Evolutionary conservation across 2,888 invertebrate genomes (phyloP).

Genomic region (Spisula subtruncata): DNA sequence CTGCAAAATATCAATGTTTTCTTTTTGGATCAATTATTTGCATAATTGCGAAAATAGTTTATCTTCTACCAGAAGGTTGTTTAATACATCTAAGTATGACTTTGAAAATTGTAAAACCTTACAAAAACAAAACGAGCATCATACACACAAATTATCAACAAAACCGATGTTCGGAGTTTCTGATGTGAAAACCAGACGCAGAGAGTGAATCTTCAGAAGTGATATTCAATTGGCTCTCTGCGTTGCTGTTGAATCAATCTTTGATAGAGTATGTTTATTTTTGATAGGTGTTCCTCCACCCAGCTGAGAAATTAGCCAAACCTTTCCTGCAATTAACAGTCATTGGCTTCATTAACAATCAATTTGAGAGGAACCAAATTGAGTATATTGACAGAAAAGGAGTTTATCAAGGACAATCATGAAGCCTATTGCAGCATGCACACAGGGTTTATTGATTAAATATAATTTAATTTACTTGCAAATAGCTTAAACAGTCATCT

Average conservation of each 20-base stretch:
- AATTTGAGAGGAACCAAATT: constrained; percentile 43
- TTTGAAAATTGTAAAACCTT: constrained; percentile 65
- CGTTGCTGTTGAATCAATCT: constrained; percentile 41
- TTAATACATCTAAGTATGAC: constrained; percentile 66
- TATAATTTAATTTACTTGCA: background rate
- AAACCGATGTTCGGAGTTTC: constrained; percentile 36
- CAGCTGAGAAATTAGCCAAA: constrained; percentile 57
- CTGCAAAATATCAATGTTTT: constrained; percentile 61
- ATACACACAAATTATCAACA: constrained; percentile 69
- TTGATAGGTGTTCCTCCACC: constrained; percentile 34
- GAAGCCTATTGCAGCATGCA: background rate
- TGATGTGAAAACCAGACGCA: constrained; percentile 65
- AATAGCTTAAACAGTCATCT: background rate
- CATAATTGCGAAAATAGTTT: constrained; percentile 60
- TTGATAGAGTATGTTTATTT: constrained; percentile 51
- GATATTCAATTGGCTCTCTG: constrained; percentile 8
- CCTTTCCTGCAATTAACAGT: constrained; percentile 38
- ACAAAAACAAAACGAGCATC: constrained; percentile 65
- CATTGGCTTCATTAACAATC: constrained; percentile 60
- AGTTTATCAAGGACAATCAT: constrained; percentile 40
- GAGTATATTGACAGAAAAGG: constrained; percentile 43
- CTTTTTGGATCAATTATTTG: constrained; percentile 63
- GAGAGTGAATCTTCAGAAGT: constrained; percentile 27
- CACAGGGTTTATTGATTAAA: background rate
- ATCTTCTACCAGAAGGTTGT: constrained; percentile 62